Percentiles rank a stretch among this genome's conserved stretches.
These are phyloP conservation scores for Coleophora flavipennella DNA, from an alignment of 2,888 invertebrate genomes.

Conservation along the genomic window DNA sequence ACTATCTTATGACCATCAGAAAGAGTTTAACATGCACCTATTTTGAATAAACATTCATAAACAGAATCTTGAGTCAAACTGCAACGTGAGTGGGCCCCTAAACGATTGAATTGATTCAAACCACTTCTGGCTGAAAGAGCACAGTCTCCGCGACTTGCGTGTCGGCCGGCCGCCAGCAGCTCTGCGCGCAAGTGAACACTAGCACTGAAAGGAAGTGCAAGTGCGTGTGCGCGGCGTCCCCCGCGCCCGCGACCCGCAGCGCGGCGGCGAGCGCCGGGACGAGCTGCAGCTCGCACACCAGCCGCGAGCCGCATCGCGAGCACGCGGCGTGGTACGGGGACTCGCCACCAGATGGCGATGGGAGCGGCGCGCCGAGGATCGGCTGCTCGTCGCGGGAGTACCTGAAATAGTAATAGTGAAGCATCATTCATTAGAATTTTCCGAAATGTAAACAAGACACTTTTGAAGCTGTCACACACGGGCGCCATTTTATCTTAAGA, in stretches of 20 bases:
- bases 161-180: constrained; percentile 86
- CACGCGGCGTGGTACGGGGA: constrained; percentile 63
- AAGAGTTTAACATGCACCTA: too few relatives aligned
- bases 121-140: constrained; percentile 81
- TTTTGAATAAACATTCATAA: too few relatives aligned
- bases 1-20: too few relatives aligned
- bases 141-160: constrained; percentile 79
- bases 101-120: constrained; percentile 22
- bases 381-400: constrained; percentile 82
- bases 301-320: constrained; percentile 78
- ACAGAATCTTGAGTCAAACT: too few relatives aligned
- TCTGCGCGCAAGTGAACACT: constrained; percentile 85
- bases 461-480: too few relatives aligned
- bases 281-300: constrained; percentile 87
- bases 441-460: too few relatives aligned
- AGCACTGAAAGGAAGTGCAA: constrained; percentile 91
- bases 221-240: constrained; percentile 58
- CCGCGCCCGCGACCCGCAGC: constrained; percentile 60
- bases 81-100: too few relatives aligned
- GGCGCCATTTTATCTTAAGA: too few relatives aligned
- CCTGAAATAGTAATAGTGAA: constrained; percentile 50
- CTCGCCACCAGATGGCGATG: constrained; percentile 44
- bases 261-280: constrained; percentile 85
- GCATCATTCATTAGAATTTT: background rate
- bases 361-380: constrained; percentile 78